Conservation (phyloP, 2,888 invertebrate species). For the Athetis lepigone region DNA sequence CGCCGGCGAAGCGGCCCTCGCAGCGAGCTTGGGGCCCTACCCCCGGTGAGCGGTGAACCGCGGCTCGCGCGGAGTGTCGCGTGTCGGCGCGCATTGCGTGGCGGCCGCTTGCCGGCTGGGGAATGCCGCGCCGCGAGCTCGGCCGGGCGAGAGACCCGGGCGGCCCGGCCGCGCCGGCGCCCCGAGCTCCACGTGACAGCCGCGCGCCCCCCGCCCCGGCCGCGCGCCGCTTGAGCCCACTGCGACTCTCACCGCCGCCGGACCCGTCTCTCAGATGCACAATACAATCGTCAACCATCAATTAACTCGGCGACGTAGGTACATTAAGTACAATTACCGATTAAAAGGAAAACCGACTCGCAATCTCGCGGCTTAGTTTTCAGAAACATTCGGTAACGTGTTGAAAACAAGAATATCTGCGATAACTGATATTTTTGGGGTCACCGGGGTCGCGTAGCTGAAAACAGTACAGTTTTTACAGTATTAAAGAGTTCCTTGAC, state of each 20-base stretch:
- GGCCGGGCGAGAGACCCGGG: slow-evolving; percentile 78
- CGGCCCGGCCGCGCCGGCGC: slow-evolving; percentile 88
- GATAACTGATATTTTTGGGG: background rate
- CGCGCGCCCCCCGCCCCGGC: slow-evolving; percentile 67
- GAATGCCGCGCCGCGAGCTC: slow-evolving; percentile 85
- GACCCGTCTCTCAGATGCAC: slow-evolving; percentile 85
- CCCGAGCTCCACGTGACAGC: slow-evolving; percentile 83
- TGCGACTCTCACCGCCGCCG: slow-evolving; percentile 74
- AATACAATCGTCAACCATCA: slow-evolving; percentile 86
- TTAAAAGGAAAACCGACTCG: slow-evolving; percentile 65
- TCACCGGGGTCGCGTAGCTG: background rate
- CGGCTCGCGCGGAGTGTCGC: slow-evolving; percentile 77
- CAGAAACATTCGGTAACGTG: slow-evolving; percentile 5
- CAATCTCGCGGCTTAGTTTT: slow-evolving; percentile 29
- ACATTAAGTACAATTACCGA: slow-evolving; percentile 66
- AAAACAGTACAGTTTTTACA: no score
- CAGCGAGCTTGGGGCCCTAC: slow-evolving; percentile 81
- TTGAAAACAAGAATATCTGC: slow-evolving; percentile 9
- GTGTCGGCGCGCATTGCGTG: slow-evolving; percentile 82
- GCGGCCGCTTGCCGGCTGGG: slow-evolving; percentile 83
- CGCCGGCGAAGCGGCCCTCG: slow-evolving; percentile 83
- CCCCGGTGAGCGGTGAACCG: slow-evolving; percentile 80
- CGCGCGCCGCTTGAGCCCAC: slow-evolving; percentile 53
- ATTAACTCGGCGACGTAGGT: slow-evolving; percentile 75
- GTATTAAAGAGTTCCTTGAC: no score